phyloP scores from a whole-genome alignment of 2,797 vertebrate genomes.

The Enteromius fasciolatus region DNA sequence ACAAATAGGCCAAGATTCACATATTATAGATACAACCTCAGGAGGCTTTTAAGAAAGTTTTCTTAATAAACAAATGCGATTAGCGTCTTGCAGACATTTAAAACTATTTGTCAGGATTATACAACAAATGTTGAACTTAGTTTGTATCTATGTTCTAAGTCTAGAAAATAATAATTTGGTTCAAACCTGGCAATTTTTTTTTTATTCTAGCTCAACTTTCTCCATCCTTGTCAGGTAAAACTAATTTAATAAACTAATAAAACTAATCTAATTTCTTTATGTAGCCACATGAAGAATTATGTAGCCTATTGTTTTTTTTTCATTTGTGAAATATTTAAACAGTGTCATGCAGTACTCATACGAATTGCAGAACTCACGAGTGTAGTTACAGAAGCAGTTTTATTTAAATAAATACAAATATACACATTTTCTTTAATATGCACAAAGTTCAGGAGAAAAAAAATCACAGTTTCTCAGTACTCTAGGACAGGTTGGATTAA shows the following conservation, averaged over 20 bases:
- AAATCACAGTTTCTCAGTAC: conserved; percentile 57
- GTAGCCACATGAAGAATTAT: neutral
- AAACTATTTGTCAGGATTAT: neutral
- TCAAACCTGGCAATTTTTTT: neutral
- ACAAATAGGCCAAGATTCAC: neutral
- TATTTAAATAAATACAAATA: conserved; percentile 99
- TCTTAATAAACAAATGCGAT: neutral
- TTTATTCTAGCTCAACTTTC: neutral
- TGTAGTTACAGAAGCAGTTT: conserved; percentile 51
- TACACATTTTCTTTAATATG: conserved; percentile 85
- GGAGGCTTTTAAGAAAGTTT: neutral
- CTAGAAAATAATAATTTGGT: too few relatives aligned
- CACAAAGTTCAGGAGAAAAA: conserved; percentile 69
- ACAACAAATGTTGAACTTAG: neutral
- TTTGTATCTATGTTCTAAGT: neutral
- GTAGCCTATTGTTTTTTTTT: neutral
- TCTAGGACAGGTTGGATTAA: conserved; percentile 52
- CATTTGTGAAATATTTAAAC: neutral
- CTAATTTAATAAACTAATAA: too few relatives aligned
- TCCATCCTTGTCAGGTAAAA: neutral
- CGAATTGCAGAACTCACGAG: conserved; percentile 29
- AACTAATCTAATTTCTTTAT: neutral
- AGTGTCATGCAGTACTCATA: neutral
- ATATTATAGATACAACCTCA: neutral
- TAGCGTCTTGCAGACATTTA: neutral